Evolutionary conservation across 2,797 vertebrate species (phyloP).

Genomic region (Micrastur ruficollis): DNA sequence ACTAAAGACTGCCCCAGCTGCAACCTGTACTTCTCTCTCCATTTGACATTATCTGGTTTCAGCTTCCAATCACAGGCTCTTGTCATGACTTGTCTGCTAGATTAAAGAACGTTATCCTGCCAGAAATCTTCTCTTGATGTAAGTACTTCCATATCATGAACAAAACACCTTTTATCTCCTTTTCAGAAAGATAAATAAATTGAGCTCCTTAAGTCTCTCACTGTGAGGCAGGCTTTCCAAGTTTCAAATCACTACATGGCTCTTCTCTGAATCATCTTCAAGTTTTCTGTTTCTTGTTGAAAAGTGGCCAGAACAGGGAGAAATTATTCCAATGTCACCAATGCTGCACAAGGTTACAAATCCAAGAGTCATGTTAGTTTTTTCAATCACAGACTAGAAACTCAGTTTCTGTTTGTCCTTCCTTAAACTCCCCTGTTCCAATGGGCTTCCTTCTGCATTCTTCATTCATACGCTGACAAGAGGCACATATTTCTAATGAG

Average conservation of each 20-base stretch:
- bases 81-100: constrained; percentile 17
- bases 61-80: constrained; percentile 17
- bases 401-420: not conserved
- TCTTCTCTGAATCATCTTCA: constrained; percentile 32
- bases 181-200: constrained; percentile 55
- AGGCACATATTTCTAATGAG: not conserved
- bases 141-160: constrained; percentile 44
- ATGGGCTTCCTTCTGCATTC: not conserved
- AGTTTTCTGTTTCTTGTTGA: not conserved
- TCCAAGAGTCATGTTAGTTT: not conserved
- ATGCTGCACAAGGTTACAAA: not conserved
- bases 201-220: constrained; percentile 41
- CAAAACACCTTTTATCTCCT: constrained; percentile 52
- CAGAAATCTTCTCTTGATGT: constrained; percentile 36
- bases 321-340: not conserved
- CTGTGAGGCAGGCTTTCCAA: constrained; percentile 12
- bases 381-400: not conserved
- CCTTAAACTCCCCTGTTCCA: not conserved
- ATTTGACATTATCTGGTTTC: constrained; percentile 37
- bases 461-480: not conserved
- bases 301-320: not conserved
- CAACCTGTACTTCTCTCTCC: constrained; percentile 1
- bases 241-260: not conserved
- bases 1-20: not conserved
- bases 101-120: constrained; percentile 44